phyloP scores from a whole-genome alignment of 2,888 invertebrate genomes.

The Dolichomitus sp. region DNA sequence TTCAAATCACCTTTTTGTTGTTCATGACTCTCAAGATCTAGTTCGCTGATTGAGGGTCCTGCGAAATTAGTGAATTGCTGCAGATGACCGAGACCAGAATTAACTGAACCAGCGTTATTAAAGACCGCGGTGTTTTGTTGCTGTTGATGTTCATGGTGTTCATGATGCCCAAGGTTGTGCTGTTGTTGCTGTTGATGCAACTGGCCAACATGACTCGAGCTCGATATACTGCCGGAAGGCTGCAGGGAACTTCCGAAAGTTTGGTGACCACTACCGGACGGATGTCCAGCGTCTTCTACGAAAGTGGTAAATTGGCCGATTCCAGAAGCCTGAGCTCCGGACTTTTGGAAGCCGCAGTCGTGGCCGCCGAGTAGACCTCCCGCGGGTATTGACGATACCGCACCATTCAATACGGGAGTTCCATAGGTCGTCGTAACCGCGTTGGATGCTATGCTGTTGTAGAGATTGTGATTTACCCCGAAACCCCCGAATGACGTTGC shows the following conservation, averaged over 20 bases:
- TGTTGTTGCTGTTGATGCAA: conserved; percentile 45
- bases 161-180: conserved; percentile 28
- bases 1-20: conserved; percentile 77
- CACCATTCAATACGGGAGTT: conserved; percentile 72
- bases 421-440: conserved; percentile 78
- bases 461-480: conserved; percentile 77
- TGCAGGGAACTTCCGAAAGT: conserved; percentile 54
- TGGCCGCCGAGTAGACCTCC: conserved; percentile 56
- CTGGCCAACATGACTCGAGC: conserved; percentile 38
- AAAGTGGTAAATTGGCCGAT: conserved; percentile 33
- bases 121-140: conserved; percentile 32
- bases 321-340: conserved; percentile 58
- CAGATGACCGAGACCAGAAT: conserved; percentile 38
- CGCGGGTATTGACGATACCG: conserved; percentile 39
- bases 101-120: conserved; percentile 27
- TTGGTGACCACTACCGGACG: conserved; percentile 43
- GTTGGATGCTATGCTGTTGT: conserved; percentile 74
- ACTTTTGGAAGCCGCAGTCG: conserved; percentile 71
- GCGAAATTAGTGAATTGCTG: conserved; percentile 60
- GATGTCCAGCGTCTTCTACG: conserved; percentile 45
- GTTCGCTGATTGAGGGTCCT: conserved; percentile 75
- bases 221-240: conserved; percentile 38
- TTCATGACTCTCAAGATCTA: conserved; percentile 77
- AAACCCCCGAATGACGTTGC: conserved; percentile 73
- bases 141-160: conserved; percentile 8